Base-by-base conservation (phyloP, 2,113 vertebrate species). In the Hypanus sabinus region DNA sequence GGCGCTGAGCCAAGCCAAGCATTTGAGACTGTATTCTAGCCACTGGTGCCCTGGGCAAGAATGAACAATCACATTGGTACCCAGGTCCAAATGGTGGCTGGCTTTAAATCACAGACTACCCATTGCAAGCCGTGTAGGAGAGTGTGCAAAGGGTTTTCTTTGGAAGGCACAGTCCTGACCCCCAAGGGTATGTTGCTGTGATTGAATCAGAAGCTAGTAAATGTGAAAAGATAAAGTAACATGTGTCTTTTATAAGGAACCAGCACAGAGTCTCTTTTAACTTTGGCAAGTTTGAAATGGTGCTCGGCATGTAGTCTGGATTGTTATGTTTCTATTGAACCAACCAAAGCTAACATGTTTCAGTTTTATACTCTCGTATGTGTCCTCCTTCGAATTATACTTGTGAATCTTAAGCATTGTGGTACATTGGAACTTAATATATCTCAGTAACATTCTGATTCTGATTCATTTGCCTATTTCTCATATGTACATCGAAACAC, bases 111-210 rank as follows among this genome's bases (percentile, higher is more conserved):
- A 95, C 94, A 96, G 22, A 38, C 94, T 71, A 94, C 94, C 93
- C 75, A 62, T 33, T 73, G 5, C 94, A 94, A 95, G 94, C 93
- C 2, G 94, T 94, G 94, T 90, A 94, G 87, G 27, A 94, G 70
- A 68, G 94, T 95, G 94, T 94, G 95, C 95, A 94, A 95, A 94
- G 94, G 94, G 94, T 22, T 73, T 93, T 11, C 57, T 94, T 95
- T 93, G 93, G 62, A 93, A 24, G 94, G 93, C 71, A 94, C 10
- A 0, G 0, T 0, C 57, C 94, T 94, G 94, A 94, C 70, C 94
- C 68, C 22, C 88, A 62, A 68, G 55, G 33, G 55, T 16, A 94
- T 88, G 55, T 75, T 71, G 91, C 65, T 46, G 38, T 70, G 71
- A 93, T 93, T 93, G 38, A 27, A 55, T 93, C 70, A 55, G 70